phyloP scores from a whole-genome alignment of 1,140 invertebrate genomes.

The Phortica variegata region DNA sequence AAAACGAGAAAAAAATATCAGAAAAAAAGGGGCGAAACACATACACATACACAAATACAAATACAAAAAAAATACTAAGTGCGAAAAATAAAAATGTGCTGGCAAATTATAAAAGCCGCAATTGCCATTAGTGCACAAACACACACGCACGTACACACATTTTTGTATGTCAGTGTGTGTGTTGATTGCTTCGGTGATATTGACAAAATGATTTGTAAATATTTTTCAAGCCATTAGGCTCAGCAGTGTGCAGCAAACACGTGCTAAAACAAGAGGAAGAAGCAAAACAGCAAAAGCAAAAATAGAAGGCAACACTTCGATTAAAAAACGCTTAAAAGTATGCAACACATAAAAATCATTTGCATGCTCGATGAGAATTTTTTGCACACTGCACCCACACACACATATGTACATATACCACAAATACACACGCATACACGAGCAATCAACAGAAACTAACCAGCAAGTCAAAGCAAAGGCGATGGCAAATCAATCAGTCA shows the following conservation, averaged over 20 bases:
- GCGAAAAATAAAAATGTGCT: constrained; percentile 6
- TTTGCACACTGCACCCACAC: no score
- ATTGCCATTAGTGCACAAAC: no score
- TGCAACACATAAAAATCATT: constrained; percentile 49
- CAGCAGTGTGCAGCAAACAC: constrained; percentile 15
- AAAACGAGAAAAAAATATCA: neutral
- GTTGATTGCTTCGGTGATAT: constrained; percentile 22
- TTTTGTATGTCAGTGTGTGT: neutral
- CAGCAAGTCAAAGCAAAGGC: no score
- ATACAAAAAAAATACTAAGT: no score
- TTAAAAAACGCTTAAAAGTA: constrained; percentile 15
- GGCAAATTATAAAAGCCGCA: constrained; percentile 4
- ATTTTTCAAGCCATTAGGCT: constrained; percentile 53
- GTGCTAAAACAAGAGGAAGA: constrained; percentile 13
- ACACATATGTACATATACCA: constrained; percentile 13
- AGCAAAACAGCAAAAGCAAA: neutral
- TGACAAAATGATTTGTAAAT: constrained; percentile 55
- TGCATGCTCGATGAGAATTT: constrained; percentile 14
- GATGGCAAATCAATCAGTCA: no score
- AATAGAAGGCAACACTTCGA: neutral
- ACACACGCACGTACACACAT: no score
- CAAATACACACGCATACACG: neutral
- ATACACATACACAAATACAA: no score
- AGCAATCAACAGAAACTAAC: no score
- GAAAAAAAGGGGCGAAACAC: no score